Evolutionary conservation across 2,888 invertebrate genomes (phyloP).

Genomic region (Melanostoma scalare): DNA sequence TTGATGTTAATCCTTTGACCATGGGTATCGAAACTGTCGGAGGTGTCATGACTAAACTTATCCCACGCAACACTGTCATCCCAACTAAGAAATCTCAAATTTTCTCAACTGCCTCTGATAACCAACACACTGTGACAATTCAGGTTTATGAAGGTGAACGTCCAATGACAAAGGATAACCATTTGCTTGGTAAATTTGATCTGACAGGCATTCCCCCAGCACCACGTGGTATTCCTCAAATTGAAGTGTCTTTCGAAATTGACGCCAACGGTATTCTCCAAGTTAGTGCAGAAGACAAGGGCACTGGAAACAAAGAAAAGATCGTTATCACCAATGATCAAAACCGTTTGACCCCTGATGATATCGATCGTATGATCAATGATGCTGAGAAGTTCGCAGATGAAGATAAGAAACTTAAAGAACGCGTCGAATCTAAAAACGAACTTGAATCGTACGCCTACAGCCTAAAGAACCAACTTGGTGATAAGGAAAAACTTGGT

Average conservation of each 20-base stretch:
- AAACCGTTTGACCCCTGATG: constrained; percentile 97
- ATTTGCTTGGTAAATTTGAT: constrained; percentile 98
- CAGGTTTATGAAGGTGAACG: constrained; percentile 99
- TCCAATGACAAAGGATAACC: constrained; percentile 99
- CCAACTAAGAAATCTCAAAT: constrained; percentile 99
- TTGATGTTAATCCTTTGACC: constrained; percentile 99
- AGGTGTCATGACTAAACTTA: constrained; percentile 99
- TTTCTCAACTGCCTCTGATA: constrained; percentile 99
- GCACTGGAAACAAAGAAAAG: constrained; percentile 99
- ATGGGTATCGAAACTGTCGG: constrained; percentile 99
- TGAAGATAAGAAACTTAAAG: constrained; percentile 98
- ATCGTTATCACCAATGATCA: constrained; percentile 99
- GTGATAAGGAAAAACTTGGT: constrained; percentile 98
- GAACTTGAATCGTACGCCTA: constrained; percentile 99
- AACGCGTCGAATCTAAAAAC: constrained; percentile 97
- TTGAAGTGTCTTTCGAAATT: constrained; percentile 97
- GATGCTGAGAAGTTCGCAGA: constrained; percentile 99
- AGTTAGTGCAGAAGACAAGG: constrained; percentile 99
- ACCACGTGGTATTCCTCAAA: constrained; percentile 95
- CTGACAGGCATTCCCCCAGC: constrained; percentile 98
- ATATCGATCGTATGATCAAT: constrained; percentile 99
- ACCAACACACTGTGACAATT: constrained; percentile 99
- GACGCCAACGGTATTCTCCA: constrained; percentile 97
- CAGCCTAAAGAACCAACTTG: constrained; percentile 97
- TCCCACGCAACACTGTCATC: constrained; percentile 98